phyloP scores from a whole-genome alignment of 1,140 invertebrate species.

The Aphelinus certus region DNA sequence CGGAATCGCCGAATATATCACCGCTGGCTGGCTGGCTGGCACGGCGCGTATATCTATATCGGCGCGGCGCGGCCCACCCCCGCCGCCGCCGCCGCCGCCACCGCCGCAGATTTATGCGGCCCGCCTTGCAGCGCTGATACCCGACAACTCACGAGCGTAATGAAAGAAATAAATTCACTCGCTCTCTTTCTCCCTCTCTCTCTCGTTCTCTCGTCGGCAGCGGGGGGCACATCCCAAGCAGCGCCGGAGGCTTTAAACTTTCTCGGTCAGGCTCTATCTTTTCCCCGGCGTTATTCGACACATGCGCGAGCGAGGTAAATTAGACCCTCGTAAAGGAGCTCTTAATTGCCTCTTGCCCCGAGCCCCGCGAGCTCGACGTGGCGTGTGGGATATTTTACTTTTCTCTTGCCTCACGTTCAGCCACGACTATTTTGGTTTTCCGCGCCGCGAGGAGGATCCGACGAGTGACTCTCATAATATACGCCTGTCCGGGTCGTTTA shows the following conservation, averaged over 20 bases:
- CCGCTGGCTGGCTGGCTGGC: conserved; percentile 39
- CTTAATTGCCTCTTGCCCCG: conserved; percentile 25
- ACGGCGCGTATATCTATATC: too few species aligned
- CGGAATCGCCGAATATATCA: conserved; percentile 65
- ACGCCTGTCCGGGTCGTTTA: not conserved
- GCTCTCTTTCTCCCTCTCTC: not conserved
- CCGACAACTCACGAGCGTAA: conserved; percentile 66
- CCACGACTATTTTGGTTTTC: conserved; percentile 45
- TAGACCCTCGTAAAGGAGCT: conserved; percentile 42
- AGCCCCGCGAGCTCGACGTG: too few species aligned
- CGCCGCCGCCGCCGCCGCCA: conserved; percentile 35
- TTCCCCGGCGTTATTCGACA: conserved; percentile 30
- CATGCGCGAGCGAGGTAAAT: conserved; percentile 33
- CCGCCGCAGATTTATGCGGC: conserved; percentile 63
- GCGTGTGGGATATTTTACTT: not conserved
- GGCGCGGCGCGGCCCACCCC: conserved; percentile 1
- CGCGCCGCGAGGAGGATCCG: conserved; percentile 5
- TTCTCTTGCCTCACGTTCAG: conserved; percentile 29
- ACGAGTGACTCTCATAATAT: too few species aligned
- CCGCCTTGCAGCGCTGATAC: conserved; percentile 65
- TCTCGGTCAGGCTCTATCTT: conserved; percentile 5
- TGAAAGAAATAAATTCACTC: conserved; percentile 69
- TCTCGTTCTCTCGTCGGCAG: conserved; percentile 30
- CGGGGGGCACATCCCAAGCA: not conserved
- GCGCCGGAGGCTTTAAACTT: conserved; percentile 41